Evolutionary conservation across 2,888 invertebrate genomes (phyloP), one percentile per base, ranked within the genome.

Genomic region (Meghimatium bilineatum): DNA sequence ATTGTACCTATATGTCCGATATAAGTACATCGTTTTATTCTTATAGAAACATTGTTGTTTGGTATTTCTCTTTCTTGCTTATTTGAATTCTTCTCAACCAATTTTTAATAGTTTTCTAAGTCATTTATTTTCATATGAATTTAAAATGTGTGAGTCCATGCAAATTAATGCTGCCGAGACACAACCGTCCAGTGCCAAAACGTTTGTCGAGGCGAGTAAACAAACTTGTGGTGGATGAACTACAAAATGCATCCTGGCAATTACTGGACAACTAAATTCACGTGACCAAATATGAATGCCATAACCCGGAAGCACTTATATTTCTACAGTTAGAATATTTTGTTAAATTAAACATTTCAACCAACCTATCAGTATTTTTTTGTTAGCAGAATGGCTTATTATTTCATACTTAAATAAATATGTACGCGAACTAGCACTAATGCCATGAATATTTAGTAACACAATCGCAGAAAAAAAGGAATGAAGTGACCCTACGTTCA

Each of bases 251-350:
- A 72, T 49, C 72, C 72, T 72, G 44, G 72, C 72, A 72, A 29
- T 17, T 72, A 29, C 34, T 67, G 20, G 34, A 17, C 32, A 17
- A 79, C 69, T 34, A 44, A 52, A 14, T 32, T 63, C 79, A 79
- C 83, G 78, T 83, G 83, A 83, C 83, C 83, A 83, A 83, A 83
- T 69, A 83, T 83, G 83, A 74, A 79, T 6, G 34, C n/a, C 38
- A 56, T 79, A 44, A 78, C 83, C 83, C 83, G 83, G 83, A 83
- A 83, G 71, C 34, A 60, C 44, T 81, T 32, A 26, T n/a, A 80
- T 52, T 34, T 71, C 56, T n/a, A 29, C 79, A 71, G 71, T 56
- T 34, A 56, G 36, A 80, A 71, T 71, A 69, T 56, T 69, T 49
- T 71, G 52, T 56, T 36, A 26, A 26, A 71, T 49, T 34, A 56